These are phyloP conservation scores for Gephyroberyx darwinii DNA, from an alignment of 2,797 vertebrate genomes.

Conservation along the genomic window DNA sequence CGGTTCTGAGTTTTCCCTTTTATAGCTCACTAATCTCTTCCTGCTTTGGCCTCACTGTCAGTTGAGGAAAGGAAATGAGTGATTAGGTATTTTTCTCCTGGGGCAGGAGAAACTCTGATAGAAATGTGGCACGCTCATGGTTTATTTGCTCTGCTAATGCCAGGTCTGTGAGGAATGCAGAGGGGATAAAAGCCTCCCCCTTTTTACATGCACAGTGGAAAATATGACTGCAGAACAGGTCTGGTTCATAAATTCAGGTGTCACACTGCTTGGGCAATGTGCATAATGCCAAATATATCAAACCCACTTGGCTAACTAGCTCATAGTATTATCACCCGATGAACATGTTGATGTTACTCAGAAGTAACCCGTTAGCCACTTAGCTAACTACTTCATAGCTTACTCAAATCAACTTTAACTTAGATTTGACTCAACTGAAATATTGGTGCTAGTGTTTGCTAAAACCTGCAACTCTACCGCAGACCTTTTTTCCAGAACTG, in stretches of 20 bases:
- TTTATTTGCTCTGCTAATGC: slow-evolving; percentile 73
- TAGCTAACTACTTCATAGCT: background rate
- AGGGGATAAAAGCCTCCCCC: background rate
- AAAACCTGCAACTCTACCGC: background rate
- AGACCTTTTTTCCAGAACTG: slow-evolving; percentile 1
- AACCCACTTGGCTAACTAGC: background rate
- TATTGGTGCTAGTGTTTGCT: background rate
- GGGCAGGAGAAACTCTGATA: slow-evolving; percentile 49
- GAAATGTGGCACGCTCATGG: slow-evolving; percentile 59
- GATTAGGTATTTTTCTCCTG: slow-evolving; percentile 64
- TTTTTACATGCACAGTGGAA: slow-evolving; percentile 51
- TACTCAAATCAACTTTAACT: background rate
- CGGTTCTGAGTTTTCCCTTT: slow-evolving; percentile 50
- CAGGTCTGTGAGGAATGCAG: slow-evolving; percentile 69
- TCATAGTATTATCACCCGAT: background rate
- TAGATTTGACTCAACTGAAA: background rate
- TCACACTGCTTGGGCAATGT: background rate
- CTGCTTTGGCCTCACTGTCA: slow-evolving; percentile 37
- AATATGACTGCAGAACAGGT: slow-evolving; percentile 28
- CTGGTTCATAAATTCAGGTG: slow-evolving; percentile 34
- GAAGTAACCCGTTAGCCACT: background rate
- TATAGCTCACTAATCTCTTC: slow-evolving; percentile 55
- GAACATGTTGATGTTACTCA: background rate
- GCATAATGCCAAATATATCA: background rate
- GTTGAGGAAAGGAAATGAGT: slow-evolving; percentile 71